Evolutionary conservation across 2,797 vertebrate species (phyloP).

Genomic region (Dermochelys coriacea): DNA sequence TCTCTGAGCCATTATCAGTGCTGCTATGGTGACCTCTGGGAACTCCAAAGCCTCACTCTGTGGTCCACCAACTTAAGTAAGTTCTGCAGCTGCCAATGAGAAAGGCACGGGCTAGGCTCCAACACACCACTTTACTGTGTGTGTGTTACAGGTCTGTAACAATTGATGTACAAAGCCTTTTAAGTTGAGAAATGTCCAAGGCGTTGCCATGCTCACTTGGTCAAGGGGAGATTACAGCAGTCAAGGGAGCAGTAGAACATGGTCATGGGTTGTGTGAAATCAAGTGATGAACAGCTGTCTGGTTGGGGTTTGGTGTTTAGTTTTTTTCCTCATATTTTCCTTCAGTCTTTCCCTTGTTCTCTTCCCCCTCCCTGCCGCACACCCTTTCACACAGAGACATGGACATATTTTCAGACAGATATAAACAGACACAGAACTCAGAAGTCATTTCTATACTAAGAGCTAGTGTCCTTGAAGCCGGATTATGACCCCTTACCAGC

Average conservation of each 20-base stretch:
- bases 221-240: constrained; percentile 2
- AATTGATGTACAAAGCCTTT: constrained; percentile 12
- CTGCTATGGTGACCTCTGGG: background rate
- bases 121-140: background rate
- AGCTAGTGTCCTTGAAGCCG: background rate
- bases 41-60: background rate
- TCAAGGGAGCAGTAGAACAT: background rate
- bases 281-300: constrained; percentile 28
- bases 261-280: constrained; percentile 20
- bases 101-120: rapidly evolving
- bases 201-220: constrained; percentile 20
- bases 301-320: rapidly evolving
- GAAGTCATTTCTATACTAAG: background rate
- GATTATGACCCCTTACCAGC: background rate
- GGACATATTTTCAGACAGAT: background rate
- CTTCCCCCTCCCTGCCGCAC: background rate
- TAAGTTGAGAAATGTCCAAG: constrained; percentile 46
- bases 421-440: background rate
- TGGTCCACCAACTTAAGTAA: rapidly evolving
- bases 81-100: background rate
- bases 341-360: background rate
- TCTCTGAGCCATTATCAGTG: background rate
- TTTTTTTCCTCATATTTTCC: constrained; percentile 35
- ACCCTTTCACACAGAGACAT: rapidly evolving
- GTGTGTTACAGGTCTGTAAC: background rate